Percentiles rank a stretch among this genome's conserved stretches.
phyloP scores from a whole-genome alignment of 2,797 vertebrate genomes.

The Sebastes iracundus region DNA sequence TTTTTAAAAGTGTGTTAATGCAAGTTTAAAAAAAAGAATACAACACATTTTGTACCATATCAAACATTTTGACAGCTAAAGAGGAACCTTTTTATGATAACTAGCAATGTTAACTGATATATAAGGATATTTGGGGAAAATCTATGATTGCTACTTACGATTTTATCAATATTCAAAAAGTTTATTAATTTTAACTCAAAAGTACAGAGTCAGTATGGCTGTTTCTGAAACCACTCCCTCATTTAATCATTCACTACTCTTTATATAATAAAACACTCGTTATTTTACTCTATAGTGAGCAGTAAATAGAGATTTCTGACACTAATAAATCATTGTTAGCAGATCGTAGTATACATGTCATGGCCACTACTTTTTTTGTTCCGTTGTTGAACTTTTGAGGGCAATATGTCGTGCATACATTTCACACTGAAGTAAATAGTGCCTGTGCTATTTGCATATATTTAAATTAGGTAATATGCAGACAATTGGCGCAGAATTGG shows the following conservation, averaged over 20 bases:
- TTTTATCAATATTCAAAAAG: neutral
- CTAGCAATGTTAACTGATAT: neutral
- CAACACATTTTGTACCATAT: neutral
- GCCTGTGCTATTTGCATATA: too few relatives aligned
- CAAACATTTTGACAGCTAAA: neutral
- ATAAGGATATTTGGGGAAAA: neutral
- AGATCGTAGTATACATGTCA: neutral
- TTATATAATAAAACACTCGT: neutral
- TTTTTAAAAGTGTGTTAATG: neutral
- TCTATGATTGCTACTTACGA: neutral
- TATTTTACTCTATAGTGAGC: too few relatives aligned
- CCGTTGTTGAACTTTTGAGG: neutral
- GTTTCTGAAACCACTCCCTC: neutral
- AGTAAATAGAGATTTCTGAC: neutral
- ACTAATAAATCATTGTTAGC: neutral
- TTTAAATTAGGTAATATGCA: too few relatives aligned
- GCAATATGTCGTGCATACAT: neutral
- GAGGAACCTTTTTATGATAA: neutral
- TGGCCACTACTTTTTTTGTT: neutral
- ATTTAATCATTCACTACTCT: neutral
- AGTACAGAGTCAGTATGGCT: neutral
- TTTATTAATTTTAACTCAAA: neutral
- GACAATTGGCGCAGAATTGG: too few relatives aligned
- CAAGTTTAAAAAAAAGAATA: neutral
- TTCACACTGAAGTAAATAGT: neutral